A percentile compares a stretch with the other conserved stretches of the same genome.
phyloP scores from a whole-genome alignment of 2,888 invertebrate genomes.

The Agriopis marginaria region DNA sequence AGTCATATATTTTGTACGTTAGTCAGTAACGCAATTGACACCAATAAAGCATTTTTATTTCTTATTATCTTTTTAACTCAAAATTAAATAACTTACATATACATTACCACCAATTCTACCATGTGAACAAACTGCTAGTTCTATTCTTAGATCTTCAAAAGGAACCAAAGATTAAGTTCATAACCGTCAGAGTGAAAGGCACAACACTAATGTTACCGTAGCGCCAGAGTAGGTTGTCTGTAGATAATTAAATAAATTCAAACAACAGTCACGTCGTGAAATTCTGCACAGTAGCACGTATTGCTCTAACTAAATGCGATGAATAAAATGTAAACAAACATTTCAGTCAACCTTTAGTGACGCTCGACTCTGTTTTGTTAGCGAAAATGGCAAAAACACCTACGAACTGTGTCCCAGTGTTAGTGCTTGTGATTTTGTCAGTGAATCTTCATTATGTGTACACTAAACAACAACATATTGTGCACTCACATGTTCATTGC shows the following conservation, averaged over 20 bases:
- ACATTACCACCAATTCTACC: too few species aligned
- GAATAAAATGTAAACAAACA: slow-evolving; percentile 76
- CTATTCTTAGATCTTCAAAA: too few species aligned
- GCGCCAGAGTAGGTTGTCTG: background rate
- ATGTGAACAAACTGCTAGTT: too few species aligned
- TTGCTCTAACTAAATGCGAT: slow-evolving; percentile 38
- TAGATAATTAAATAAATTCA: background rate
- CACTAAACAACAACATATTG: slow-evolving; percentile 43
- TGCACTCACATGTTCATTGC: slow-evolving; percentile 80
- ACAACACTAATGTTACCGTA: slow-evolving; percentile 6
- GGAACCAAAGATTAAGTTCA: too few species aligned
- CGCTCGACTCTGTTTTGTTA: slow-evolving; percentile 32
- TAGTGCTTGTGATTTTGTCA: slow-evolving; percentile 56
- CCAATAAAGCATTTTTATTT: too few species aligned
- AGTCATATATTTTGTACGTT: too few species aligned
- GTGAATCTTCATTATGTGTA: slow-evolving; percentile 55
- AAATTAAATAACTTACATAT: too few species aligned
- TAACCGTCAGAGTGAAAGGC: slow-evolving; percentile 1
- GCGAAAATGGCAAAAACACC: slow-evolving; percentile 57
- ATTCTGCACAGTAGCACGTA: slow-evolving; percentile 38
- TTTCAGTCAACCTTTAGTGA: slow-evolving; percentile 58
- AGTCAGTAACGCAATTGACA: too few species aligned
- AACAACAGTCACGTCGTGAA: slow-evolving; percentile 57
- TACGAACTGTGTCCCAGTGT: slow-evolving; percentile 53
- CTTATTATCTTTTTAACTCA: too few species aligned